Conservation (phyloP, 2,888 invertebrate genomes). For the Sinohyriopsis cumingii region DNA sequence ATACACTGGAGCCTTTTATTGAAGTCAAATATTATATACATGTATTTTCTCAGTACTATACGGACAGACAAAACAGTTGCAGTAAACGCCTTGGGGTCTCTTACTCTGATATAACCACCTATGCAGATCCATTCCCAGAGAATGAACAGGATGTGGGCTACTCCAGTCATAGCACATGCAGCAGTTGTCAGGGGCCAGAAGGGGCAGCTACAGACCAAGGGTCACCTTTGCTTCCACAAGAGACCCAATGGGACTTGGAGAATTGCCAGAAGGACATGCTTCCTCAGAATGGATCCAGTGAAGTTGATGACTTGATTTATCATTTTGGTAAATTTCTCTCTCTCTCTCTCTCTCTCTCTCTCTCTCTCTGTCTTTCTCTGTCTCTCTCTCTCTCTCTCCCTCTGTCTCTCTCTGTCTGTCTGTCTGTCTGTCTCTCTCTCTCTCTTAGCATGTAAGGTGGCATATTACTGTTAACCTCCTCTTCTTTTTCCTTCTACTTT, state of each 20-base stretch:
- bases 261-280: conserved; percentile 1
- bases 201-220: conserved; percentile 18
- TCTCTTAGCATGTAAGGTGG: too few relatives aligned
- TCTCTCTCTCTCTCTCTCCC: too few relatives aligned
- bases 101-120: too few relatives aligned
- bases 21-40: too few relatives aligned
- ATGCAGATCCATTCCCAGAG: conserved; percentile 5
- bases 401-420: too few relatives aligned
- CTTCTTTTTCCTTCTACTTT: conserved; percentile 3
- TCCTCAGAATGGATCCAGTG: conserved; percentile 30
- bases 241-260: neutral
- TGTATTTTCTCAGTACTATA: too few relatives aligned
- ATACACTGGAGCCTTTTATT: too few relatives aligned
- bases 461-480: too few relatives aligned
- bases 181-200: conserved; percentile 24
- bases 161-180: conserved; percentile 35
- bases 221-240: conserved; percentile 12
- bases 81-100: too few relatives aligned
- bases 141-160: conserved; percentile 32
- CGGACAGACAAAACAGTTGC: too few relatives aligned
- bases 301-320: conserved; percentile 49
- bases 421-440: too few relatives aligned
- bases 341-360: neutral
- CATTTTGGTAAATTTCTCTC: conserved; percentile 47
- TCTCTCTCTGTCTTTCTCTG: too few relatives aligned